Percentiles rank a stretch among this genome's conserved stretches.
Conservation (phyloP, 2,797 vertebrate genomes). For the Lates japonicus region DNA sequence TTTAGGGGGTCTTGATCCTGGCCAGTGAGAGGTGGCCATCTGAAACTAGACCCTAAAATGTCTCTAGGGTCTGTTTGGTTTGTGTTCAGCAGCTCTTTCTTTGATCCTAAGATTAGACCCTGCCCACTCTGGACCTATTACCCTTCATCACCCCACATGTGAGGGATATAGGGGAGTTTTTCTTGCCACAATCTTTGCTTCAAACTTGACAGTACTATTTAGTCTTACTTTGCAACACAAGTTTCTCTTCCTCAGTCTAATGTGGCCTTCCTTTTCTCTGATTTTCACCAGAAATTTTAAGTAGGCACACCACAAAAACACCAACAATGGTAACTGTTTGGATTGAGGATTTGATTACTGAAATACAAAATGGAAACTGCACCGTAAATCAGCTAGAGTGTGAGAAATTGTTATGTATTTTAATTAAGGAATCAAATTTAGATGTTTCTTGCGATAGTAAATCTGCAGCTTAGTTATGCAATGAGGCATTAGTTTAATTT, state of each 20-base stretch:
- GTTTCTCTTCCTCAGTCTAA: background rate
- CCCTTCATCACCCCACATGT: background rate
- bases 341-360: background rate
- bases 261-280: background rate
- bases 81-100: too few relatives aligned
- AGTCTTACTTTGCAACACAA: background rate
- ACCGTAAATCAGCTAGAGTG: background rate
- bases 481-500: background rate
- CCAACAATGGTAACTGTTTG: background rate
- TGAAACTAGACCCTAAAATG: background rate
- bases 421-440: background rate
- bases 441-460: background rate
- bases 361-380: background rate
- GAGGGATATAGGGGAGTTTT: background rate
- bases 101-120: background rate
- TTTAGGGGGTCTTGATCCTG: background rate
- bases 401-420: background rate
- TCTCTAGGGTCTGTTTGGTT: background rate
- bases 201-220: background rate
- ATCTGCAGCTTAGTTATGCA: background rate
- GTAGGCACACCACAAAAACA: background rate
- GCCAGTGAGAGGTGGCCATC: background rate
- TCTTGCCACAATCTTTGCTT: background rate
- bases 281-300: background rate
- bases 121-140: background rate